Base-by-base conservation (phyloP, 2,113 vertebrate genomes). In the Actenoides hombroni region DNA sequence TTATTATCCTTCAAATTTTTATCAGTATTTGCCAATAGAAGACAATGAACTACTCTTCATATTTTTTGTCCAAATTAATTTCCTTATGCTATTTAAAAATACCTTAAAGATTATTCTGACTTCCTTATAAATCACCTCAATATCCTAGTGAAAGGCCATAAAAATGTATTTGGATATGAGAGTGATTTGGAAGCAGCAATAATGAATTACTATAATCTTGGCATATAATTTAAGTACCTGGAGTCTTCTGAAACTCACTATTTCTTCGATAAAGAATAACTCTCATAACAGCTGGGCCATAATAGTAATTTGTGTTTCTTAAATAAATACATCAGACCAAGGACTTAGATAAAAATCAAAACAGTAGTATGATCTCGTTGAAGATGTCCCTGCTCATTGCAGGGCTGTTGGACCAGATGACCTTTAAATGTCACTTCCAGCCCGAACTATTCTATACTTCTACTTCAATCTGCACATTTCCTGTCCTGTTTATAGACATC, bases 11-110 rank as follows among this genome's bases (percentile, higher is more conserved):
- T 84, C 14, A 51, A 10, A 8, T 46, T 89, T 88, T 87, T 61
- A 2, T 44, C 39, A 57, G 16, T 78, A 42, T 82, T 89, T 92
- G 25, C 44, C 46, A 88, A 19, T 49, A 17, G 3, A 80, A 31
- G 31, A 40, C 25, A 70, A 54, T 69, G 31, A 85, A 49, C 23
- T 82, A 13, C 8, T 67, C 10, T 61, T 80, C 29, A 53, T 68
- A 37, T 20, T 29, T 93, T 79, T 74, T 57, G 31, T 78, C 40
- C 37, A 90, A 83, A 83, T 74, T 90, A 61, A 61, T 91, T 95
- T 96, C 31, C 51, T 90, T 51, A 59, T 63, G 35, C 46, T 73
- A 44, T 83, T 85, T 83, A 57, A 92, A 95, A 90, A 80, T 65
- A 63, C 15, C 25, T 87, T 90, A 44, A 61, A 39, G 14, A 54